Percentiles rank a stretch among this genome's conserved stretches.
Conservation (phyloP, 2,888 invertebrate species). For the Xestia rhomboidea region DNA sequence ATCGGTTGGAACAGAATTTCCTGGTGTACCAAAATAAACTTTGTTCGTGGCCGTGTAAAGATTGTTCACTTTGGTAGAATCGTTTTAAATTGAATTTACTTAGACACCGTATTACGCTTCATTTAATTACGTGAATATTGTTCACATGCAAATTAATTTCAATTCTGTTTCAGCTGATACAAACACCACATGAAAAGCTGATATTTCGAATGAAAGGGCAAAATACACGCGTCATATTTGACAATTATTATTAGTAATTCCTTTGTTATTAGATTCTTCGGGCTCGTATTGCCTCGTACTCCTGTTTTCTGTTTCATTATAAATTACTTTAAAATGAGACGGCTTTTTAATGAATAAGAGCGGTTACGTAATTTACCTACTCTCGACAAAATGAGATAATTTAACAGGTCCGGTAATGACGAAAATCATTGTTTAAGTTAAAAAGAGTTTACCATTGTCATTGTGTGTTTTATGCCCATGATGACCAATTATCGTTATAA, state of each 20-base stretch:
- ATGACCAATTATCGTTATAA: background rate
- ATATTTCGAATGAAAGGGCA: slow-evolving; percentile 27
- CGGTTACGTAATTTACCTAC: slow-evolving; percentile 20
- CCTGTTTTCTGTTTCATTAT: slow-evolving; percentile 26
- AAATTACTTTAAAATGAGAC: slow-evolving; percentile 33
- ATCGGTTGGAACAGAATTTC: slow-evolving; percentile 23
- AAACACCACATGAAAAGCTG: slow-evolving; percentile 7
- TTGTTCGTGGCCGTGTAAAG: slow-evolving; percentile 10
- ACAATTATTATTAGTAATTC: slow-evolving; percentile 41
- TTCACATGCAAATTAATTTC: slow-evolving; percentile 13
- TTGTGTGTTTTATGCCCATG: background rate
- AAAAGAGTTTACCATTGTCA: slow-evolving; percentile 14
- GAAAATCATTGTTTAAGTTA: slow-evolving; percentile 18
- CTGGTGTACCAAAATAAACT: slow-evolving; percentile 28
- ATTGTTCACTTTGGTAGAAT: slow-evolving; percentile 5
- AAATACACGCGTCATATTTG: slow-evolving; percentile 32
- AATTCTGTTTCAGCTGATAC: slow-evolving; percentile 29
- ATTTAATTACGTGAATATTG: slow-evolving; percentile 18
- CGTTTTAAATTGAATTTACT: slow-evolving; percentile 5
- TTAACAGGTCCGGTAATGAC: background rate
- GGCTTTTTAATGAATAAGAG: slow-evolving; percentile 37
- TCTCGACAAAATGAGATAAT: slow-evolving; percentile 13
- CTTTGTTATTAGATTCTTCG: slow-evolving; percentile 32
- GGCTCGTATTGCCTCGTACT: slow-evolving; percentile 5
- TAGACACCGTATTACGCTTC: slow-evolving; percentile 13